A percentile compares a stretch with the other conserved stretches of the same genome.
These are phyloP conservation scores for Passer montanus DNA, from an alignment of 2,113 vertebrate species.

Conservation along the genomic window DNA sequence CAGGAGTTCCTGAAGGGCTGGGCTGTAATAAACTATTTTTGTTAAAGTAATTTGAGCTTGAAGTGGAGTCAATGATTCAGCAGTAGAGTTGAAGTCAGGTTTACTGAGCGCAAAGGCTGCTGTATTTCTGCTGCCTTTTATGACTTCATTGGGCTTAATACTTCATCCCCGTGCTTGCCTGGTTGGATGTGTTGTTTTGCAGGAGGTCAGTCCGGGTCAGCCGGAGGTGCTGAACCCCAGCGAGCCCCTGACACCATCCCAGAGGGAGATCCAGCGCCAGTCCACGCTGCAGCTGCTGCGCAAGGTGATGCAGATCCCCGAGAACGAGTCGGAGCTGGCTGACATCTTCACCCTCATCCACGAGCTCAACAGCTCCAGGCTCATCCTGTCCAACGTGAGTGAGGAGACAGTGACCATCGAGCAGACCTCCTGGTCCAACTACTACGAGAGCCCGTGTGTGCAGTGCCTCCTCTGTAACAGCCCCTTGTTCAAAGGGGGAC, in stretches of 20 bases:
- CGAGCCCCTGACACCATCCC: constrained; percentile 78
- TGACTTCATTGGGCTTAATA: not conserved
- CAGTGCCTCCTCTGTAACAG: constrained; percentile 90
- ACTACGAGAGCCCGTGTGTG: constrained; percentile 87
- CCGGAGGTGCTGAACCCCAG: constrained; percentile 75
- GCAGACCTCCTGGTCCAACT: constrained; percentile 91
- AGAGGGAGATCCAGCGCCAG: constrained; percentile 89
- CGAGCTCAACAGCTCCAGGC: constrained; percentile 88
- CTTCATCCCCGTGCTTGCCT: not conserved
- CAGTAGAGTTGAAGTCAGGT: not conserved
- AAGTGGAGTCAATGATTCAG: not conserved
- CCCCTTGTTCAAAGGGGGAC: constrained; percentile 89
- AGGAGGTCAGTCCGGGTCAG: constrained; percentile 70
- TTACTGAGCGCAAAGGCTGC: not conserved
- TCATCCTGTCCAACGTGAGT: constrained; percentile 83
- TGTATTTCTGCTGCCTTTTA: not conserved
- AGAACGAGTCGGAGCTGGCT: constrained; percentile 89
- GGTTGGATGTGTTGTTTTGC: not conserved
- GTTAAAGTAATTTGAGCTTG: not conserved
- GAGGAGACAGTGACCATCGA: constrained; percentile 83
- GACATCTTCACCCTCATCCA: constrained; percentile 90
- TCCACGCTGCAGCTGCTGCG: constrained; percentile 90
- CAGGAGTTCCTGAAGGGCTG: not conserved
- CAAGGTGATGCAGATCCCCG: constrained; percentile 87
- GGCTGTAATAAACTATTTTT: not conserved